These are phyloP conservation scores for Bucorvus abyssinicus DNA, from an alignment of 2,797 vertebrate genomes.

Conservation along the genomic window DNA sequence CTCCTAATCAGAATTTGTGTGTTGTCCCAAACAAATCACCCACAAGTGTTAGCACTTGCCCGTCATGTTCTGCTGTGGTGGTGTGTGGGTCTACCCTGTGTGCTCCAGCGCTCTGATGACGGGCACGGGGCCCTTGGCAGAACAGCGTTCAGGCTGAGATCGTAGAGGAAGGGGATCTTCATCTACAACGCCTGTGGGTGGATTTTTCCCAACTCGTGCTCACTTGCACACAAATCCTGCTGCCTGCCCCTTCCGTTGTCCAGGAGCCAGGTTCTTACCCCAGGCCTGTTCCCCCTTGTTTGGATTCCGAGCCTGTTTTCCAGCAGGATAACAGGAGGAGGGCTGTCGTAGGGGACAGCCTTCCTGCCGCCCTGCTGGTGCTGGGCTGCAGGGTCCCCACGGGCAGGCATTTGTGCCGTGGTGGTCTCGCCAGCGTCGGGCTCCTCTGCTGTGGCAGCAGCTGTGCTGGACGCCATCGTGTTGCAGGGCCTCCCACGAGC, in stretches of 20 bases:
- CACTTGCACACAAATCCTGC: background rate
- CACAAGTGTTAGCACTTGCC: background rate
- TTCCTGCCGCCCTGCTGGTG: background rate
- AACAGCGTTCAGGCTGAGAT: background rate
- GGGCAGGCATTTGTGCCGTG: background rate
- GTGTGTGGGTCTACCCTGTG: background rate
- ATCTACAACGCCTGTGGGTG: background rate
- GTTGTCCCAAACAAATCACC: background rate
- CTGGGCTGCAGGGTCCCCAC: background rate
- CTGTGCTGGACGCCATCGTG: accelerated
- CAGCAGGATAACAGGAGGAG: background rate
- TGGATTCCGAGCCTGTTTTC: background rate
- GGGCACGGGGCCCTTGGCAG: background rate
- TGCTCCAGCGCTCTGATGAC: background rate
- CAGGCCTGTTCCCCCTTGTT: background rate
- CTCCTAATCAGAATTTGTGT: background rate
- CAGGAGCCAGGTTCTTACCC: background rate
- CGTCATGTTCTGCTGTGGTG: background rate
- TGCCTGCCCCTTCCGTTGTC: background rate
- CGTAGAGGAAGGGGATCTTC: background rate
- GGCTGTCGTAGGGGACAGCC: accelerated
- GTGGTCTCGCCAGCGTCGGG: background rate
- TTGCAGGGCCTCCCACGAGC: background rate
- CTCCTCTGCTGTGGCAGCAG: background rate
- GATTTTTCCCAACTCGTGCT: background rate